Base-by-base conservation (phyloP, 2,797 vertebrate genomes). In the Bucorvus abyssinicus region DNA sequence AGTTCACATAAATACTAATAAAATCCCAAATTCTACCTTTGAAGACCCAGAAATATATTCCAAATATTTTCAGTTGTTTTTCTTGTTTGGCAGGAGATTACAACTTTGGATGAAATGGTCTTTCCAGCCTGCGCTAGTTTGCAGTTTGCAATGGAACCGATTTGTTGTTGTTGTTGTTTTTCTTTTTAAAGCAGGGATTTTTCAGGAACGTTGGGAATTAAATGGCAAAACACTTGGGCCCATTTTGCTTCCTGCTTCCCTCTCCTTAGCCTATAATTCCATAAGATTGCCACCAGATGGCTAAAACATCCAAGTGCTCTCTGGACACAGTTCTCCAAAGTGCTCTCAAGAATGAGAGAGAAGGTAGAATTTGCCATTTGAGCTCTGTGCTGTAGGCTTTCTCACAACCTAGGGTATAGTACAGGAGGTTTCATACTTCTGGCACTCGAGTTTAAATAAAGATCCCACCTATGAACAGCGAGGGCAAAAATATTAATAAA, bases 11-110 rank as follows among this genome's bases (percentile, higher is more conserved):
- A 95, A 69, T 90, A 85, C 21, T 80, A 79, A 83, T 49, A 29
- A 87, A 81, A 74, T 13, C 20, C 52, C 56, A 89, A 49, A 74
- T 6, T 77, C 49, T 78, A 42, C n/a, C 14, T 89, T 45, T 56
- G 87, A 89, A 91, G 82, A 77, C 60, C 26, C 18, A 87, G 68
- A 82, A 89, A 34, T 45, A 60, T 42, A 91, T 68, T 77, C 52
- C 53, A 96, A 87, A 80, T 87, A 80, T 85, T 91, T 89, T 63
- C n/a, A 70, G 17, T 63, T 87, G 52, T 10, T 27, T 70, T 89
- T 95, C 29, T 84, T 56, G 32, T 71, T 80, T 93, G 89, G 82
- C 75, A 93, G 27, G 22, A 82, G 24, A 53, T 42, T 14, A 76
- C 32, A 87, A 68, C 5, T 26, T 77, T 45, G 56, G 34, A 83